Percentiles rank a stretch among this genome's conserved stretches.
phyloP scores from a whole-genome alignment of 2,888 invertebrate species.

The Pammene fasciana region DNA sequence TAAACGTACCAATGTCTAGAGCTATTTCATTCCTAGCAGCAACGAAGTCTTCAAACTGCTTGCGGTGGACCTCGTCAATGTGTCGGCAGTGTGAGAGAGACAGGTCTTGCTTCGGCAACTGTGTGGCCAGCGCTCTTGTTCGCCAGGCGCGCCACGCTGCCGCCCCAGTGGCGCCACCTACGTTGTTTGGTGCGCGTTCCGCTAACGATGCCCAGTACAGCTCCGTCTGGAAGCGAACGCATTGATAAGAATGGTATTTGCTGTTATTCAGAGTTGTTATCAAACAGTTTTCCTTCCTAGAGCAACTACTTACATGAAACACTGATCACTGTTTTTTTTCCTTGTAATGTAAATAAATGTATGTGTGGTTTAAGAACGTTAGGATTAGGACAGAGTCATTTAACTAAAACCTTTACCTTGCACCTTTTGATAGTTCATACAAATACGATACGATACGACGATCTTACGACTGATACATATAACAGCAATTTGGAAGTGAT shows the following conservation, averaged over 20 bases:
- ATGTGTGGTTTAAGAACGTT: too few relatives aligned
- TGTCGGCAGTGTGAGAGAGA: conserved; percentile 94
- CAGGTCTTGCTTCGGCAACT: conserved; percentile 97
- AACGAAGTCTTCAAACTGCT: conserved; percentile 96
- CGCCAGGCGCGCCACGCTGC: conserved; percentile 76
- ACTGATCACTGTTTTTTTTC: conserved; percentile 14
- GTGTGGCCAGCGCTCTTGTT: conserved; percentile 87
- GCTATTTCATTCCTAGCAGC: conserved; percentile 97
- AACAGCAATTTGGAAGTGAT: too few relatives aligned
- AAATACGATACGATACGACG: too few relatives aligned
- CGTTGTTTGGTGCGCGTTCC: conserved; percentile 83
- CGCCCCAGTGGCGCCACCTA: conserved; percentile 71
- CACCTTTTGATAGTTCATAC: too few relatives aligned
- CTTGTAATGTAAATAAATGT: neutral
- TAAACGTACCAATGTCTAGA: conserved; percentile 91
- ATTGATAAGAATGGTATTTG: conserved; percentile 17
- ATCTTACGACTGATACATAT: too few relatives aligned
- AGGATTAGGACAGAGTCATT: too few relatives aligned
- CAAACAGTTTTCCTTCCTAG: conserved; percentile 23
- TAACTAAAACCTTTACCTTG: too few relatives aligned
- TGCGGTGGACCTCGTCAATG: conserved; percentile 89
- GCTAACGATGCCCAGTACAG: conserved; percentile 95
- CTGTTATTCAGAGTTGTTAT: conserved; percentile 1
- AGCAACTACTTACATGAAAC: neutral
- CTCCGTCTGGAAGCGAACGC: conserved; percentile 87